These are phyloP conservation scores for Cyphomyrmex costatus DNA, from an alignment of 1,140 invertebrate genomes.

Conservation along the genomic window DNA sequence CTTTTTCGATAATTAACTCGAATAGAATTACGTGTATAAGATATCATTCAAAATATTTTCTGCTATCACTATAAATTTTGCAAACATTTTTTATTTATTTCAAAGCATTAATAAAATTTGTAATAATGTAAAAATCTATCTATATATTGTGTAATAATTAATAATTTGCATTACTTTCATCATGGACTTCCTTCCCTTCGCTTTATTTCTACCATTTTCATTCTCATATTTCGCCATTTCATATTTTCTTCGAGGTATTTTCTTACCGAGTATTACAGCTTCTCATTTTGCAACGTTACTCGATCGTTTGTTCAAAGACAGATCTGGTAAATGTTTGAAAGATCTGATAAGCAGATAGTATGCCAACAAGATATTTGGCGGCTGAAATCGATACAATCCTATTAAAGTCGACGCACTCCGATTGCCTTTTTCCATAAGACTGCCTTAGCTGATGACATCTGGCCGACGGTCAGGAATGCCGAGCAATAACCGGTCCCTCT, in stretches of 20 bases:
- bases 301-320: constrained; percentile 51
- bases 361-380: constrained; percentile 64
- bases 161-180: neutral
- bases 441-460: constrained; percentile 83
- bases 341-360: constrained; percentile 55
- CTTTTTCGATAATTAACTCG: neutral
- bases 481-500: constrained; percentile 81
- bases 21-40: neutral
- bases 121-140: neutral
- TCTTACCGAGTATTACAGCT: neutral
- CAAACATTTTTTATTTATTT: neutral
- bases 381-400: constrained; percentile 73
- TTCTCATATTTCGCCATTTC: neutral
- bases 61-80: neutral
- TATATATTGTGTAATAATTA: neutral
- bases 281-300: neutral
- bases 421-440: constrained; percentile 74
- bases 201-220: neutral
- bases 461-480: constrained; percentile 81
- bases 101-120: neutral
- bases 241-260: neutral
- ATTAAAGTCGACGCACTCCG: constrained; percentile 74
- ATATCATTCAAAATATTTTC: neutral
- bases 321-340: constrained; percentile 9
- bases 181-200: neutral